phyloP scores from a whole-genome alignment of 2,113 vertebrate species.

The Lynx canadensis region DNA sequence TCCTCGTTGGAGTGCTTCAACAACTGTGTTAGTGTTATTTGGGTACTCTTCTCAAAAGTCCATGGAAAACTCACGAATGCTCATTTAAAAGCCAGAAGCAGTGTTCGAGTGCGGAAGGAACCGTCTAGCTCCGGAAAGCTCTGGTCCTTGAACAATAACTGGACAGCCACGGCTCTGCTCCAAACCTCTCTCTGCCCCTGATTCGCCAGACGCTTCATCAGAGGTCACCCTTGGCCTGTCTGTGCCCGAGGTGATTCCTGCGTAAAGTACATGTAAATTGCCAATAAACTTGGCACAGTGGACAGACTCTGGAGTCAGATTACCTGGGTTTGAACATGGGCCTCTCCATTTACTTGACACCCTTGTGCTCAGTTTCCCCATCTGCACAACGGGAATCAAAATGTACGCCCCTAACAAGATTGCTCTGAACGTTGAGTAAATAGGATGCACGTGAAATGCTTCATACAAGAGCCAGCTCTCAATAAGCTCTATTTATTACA shows the following conservation, averaged over 20 bases:
- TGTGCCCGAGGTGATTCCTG: background rate
- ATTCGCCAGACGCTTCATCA: background rate
- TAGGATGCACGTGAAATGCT: accelerated
- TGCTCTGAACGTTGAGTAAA: background rate
- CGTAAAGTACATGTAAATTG: background rate
- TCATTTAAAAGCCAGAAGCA: background rate
- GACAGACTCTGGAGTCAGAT: background rate
- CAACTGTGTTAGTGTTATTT: background rate
- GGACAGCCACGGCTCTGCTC: background rate
- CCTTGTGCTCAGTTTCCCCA: background rate
- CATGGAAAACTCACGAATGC: background rate
- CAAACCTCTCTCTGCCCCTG: background rate
- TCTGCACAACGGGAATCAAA: background rate
- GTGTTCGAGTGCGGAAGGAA: background rate
- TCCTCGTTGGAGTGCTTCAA: background rate
- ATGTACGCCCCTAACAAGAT: background rate
- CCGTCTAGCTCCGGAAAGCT: background rate
- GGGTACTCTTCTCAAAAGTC: background rate
- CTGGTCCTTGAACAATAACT: accelerated
- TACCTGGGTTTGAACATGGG: background rate
- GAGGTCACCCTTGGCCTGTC: background rate
- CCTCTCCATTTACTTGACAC: background rate
- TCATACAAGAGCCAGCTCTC: background rate
- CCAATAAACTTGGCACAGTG: background rate
- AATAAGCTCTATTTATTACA: background rate